Base-by-base conservation (phyloP, 2,113 vertebrate genomes). In the Felis catus region DNA sequence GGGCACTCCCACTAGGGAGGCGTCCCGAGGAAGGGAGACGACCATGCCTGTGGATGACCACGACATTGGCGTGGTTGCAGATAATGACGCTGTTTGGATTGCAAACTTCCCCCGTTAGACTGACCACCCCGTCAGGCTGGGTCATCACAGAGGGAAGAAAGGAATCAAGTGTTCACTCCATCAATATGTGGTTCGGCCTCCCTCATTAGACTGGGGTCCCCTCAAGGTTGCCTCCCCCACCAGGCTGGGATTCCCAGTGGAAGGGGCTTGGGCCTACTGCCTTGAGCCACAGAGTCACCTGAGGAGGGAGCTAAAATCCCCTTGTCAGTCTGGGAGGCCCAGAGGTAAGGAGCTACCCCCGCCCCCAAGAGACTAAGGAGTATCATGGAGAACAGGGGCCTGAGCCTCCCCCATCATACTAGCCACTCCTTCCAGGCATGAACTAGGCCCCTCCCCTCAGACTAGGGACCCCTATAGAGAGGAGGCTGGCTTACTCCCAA, bases 1-100 rank as follows among this genome's bases (percentile, higher is more conserved):
- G 27, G 93, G 9, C 31, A 8, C 48, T 5, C 48, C n/a, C 13
- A 27, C 36, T 19, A 36, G 25, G 58, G 33, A 74, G 41, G 48
- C 29, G 27, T n/a, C 48, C 79, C 33, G 51, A 68, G n/a, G 58
- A 45, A 58, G 25, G 18, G 70, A n/a, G 8, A 15, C 3, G 15
- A 29, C 65, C n/a, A 80, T 21, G 29, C 79, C 31, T 3, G 2
- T 21, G 71, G 10, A 16, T 27, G n/a, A 36, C 5, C 6, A 11
- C 0, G 1, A 19, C 4, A 1, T 0, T 5, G 33, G 13, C 48
- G 19, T 14, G 15, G 36, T 15, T 41, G 27, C 65, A 84, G 61
- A 48, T 23, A 11, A 33, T 36, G 76, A 45, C 15, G 11, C 19
- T 3, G 31, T 5, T 23, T 7, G 15, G 74, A 33, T 76, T 19